phyloP scores from a whole-genome alignment of 2,113 vertebrate genomes.

The Misgurnus anguillicaudatus region DNA sequence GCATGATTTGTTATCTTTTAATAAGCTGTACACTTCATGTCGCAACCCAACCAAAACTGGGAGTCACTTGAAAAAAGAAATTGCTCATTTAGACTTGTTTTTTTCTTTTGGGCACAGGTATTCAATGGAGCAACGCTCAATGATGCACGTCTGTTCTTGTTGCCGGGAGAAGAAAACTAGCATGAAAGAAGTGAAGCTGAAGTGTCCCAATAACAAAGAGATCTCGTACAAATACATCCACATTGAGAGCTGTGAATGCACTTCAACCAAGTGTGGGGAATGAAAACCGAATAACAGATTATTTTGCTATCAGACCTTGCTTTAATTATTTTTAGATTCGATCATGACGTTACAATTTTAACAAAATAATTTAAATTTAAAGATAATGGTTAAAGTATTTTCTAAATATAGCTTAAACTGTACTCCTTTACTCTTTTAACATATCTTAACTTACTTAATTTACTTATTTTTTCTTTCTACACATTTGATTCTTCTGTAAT shows the following conservation, averaged over 20 bases:
- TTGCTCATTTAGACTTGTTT: background rate
- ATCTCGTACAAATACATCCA: conserved; percentile 62
- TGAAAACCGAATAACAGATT: conserved; percentile 1
- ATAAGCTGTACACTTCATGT: background rate
- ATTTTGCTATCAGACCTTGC: background rate
- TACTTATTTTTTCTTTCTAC: background rate
- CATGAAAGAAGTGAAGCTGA: conserved; percentile 65
- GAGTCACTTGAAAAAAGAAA: too few relatives aligned
- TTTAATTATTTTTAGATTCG: background rate
- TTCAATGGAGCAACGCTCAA: conserved; percentile 55
- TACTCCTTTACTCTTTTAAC: too few relatives aligned
- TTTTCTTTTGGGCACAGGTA: conserved; percentile 68
- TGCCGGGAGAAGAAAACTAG: conserved; percentile 69
- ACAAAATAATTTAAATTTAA: too few relatives aligned
- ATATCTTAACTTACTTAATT: background rate
- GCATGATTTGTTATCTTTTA: background rate
- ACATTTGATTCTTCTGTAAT: background rate
- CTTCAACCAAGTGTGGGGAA: conserved; percentile 58
- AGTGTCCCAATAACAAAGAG: conserved; percentile 53
- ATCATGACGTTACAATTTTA: too few relatives aligned
- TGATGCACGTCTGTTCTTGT: conserved; percentile 72
- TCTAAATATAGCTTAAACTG: background rate
- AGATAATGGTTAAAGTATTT: background rate
- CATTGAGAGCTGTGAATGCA: conserved; percentile 71
- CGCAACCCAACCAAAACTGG: too few relatives aligned